A percentile compares a stretch with the other conserved stretches of the same genome.
Conservation (phyloP, 2,888 invertebrate genomes). For the Isoperla grammatica region DNA sequence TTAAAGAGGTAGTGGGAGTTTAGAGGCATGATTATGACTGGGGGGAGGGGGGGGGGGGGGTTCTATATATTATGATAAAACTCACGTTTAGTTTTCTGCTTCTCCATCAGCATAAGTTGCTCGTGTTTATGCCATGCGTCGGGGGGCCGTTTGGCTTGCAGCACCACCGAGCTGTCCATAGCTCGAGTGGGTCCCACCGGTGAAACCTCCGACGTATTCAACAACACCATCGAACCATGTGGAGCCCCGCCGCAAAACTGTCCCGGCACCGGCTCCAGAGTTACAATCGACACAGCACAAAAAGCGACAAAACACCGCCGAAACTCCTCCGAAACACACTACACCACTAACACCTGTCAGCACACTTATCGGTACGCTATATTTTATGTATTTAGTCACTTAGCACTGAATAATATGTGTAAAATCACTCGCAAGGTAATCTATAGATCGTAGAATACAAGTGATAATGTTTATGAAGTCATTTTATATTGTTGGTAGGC, state of each 20-base stretch:
- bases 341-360: too few relatives aligned
- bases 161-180: constrained; percentile 39
- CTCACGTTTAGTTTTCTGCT: constrained; percentile 65
- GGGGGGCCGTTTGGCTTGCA: constrained; percentile 39
- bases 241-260: constrained; percentile 41
- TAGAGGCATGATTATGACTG: too few relatives aligned
- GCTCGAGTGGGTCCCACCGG: constrained; percentile 41
- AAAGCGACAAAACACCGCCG: neutral
- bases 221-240: constrained; percentile 42
- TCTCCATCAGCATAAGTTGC: constrained; percentile 67
- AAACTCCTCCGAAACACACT: neutral
- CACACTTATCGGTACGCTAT: neutral
- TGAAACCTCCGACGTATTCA: constrained; percentile 40
- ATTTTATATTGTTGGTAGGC: neutral
- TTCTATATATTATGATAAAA: too few relatives aligned
- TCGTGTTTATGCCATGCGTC: constrained; percentile 68
- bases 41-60: too few relatives aligned
- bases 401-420: neutral
- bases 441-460: too few relatives aligned
- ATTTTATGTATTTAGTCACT: neutral
- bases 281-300: constrained; percentile 36
- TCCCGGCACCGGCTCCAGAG: constrained; percentile 55
- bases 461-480: neutral
- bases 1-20: too few relatives aligned
- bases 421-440: neutral